phyloP scores from a whole-genome alignment of 2,113 vertebrate species.

The Melanotaenia duboulayi region DNA sequence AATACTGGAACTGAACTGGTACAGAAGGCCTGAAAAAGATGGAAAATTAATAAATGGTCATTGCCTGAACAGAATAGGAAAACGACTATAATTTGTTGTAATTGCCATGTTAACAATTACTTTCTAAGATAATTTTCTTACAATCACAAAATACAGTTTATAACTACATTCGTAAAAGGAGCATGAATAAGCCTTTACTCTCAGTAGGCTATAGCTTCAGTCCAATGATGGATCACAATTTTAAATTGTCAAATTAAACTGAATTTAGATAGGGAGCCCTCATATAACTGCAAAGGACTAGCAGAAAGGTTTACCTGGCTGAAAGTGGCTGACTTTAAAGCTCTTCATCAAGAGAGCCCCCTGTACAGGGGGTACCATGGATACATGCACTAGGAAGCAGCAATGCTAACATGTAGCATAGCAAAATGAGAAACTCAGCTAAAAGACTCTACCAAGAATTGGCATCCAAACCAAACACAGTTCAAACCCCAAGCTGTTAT shows the following conservation, averaged over 20 bases:
- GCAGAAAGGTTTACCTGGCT: too few relatives aligned
- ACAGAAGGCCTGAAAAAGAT: slow-evolving; percentile 86
- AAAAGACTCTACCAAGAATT: too few relatives aligned
- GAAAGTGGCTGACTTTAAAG: too few relatives aligned
- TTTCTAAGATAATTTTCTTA: background rate
- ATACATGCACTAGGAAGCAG: too few relatives aligned
- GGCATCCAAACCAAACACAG: too few relatives aligned
- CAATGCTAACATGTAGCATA: too few relatives aligned
- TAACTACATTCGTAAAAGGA: too few relatives aligned
- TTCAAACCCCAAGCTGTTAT: too few relatives aligned
- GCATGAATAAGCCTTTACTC: background rate
- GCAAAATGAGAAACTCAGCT: too few relatives aligned
- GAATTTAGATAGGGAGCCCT: background rate
- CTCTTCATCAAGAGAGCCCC: too few relatives aligned
- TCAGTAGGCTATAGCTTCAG: background rate
- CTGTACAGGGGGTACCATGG: too few relatives aligned
- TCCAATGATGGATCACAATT: background rate
- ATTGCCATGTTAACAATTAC: background rate
- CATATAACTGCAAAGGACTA: too few relatives aligned
- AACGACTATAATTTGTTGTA: background rate
- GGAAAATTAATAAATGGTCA: slow-evolving; percentile 18
- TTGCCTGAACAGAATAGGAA: background rate
- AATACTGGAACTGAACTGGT: slow-evolving; percentile 98
- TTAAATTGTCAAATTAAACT: background rate
- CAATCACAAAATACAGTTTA: background rate